A percentile compares a stretch with the other conserved stretches of the same genome.
Evolutionary conservation across 1,140 invertebrate species (phyloP).

Genomic region (Manduca sexta): DNA sequence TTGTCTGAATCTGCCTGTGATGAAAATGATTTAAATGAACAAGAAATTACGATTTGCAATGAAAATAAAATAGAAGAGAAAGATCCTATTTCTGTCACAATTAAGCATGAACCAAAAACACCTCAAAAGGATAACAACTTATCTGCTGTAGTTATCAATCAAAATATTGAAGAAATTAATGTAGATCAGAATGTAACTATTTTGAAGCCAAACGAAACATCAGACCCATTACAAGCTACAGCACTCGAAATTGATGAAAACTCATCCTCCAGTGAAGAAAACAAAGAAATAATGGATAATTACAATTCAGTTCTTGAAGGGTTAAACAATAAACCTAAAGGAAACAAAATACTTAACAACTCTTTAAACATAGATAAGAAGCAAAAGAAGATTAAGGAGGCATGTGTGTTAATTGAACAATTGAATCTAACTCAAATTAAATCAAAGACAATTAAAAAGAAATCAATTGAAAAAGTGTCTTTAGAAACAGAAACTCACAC

Average conservation of each 20-base stretch:
- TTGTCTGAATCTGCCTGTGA: slow-evolving; percentile 26
- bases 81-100: slow-evolving; percentile 31
- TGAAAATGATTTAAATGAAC: slow-evolving; percentile 36
- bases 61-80: slow-evolving; percentile 20
- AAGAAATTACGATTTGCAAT: slow-evolving; percentile 44
- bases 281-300: slow-evolving; percentile 47
- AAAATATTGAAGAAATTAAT: slow-evolving; percentile 24
- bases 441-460: slow-evolving; percentile 18
- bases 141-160: slow-evolving; percentile 30
- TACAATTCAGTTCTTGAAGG: slow-evolving; percentile 48
- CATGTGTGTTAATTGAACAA: slow-evolving; percentile 48
- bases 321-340: slow-evolving; percentile 33
- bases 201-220: slow-evolving; percentile 16
- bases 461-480: slow-evolving; percentile 1
- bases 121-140: slow-evolving; percentile 30
- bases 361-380: slow-evolving; percentile 45
- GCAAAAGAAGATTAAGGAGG: slow-evolving; percentile 30
- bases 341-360: slow-evolving; percentile 30
- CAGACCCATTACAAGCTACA: slow-evolving; percentile 38
- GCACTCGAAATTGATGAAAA: slow-evolving; percentile 18
- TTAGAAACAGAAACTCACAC: background rate
- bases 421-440: slow-evolving; percentile 55
- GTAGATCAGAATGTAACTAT: slow-evolving; percentile 23
- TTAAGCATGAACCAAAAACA: slow-evolving; percentile 49
- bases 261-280: slow-evolving; percentile 35